Conservation (phyloP, 2,888 invertebrate genomes). For the Limenitis camilla region DNA sequence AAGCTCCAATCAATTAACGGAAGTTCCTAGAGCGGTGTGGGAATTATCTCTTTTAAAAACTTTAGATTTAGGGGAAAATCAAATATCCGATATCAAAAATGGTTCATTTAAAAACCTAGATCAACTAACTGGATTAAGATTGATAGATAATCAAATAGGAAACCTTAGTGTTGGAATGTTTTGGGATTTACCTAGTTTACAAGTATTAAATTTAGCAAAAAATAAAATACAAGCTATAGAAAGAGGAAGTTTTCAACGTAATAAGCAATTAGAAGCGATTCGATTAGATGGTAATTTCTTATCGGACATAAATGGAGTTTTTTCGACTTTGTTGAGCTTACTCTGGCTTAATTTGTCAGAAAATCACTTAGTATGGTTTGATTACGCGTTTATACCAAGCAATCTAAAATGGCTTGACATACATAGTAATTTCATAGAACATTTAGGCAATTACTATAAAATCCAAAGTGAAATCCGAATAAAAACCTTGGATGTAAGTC, state of each 20-base stretch:
- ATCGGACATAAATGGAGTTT: constrained; percentile 91
- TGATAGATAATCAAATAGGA: constrained; percentile 92
- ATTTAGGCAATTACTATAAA: constrained; percentile 90
- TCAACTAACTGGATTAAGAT: constrained; percentile 87
- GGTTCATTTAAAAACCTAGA: constrained; percentile 89
- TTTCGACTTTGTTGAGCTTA: constrained; percentile 85
- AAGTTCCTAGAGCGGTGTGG: constrained; percentile 87
- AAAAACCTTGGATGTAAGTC: constrained; percentile 90
- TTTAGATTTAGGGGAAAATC: constrained; percentile 93
- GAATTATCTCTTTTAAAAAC: constrained; percentile 88
- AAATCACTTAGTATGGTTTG: constrained; percentile 94
- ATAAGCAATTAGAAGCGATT: constrained; percentile 88
- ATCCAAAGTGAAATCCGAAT: constrained; percentile 85
- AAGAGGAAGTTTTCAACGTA: constrained; percentile 86
- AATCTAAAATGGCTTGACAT: constrained; percentile 93
- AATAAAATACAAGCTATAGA: constrained; percentile 91
- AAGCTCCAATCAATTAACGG: constrained; percentile 87
- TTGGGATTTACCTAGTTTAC: constrained; percentile 86
- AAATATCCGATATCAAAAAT: constrained; percentile 86
- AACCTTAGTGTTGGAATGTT: constrained; percentile 90
- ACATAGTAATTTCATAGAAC: constrained; percentile 91
- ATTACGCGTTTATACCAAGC: constrained; percentile 91
- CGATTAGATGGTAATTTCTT: constrained; percentile 91
- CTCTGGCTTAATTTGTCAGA: constrained; percentile 92
- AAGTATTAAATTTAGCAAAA: constrained; percentile 90